Evolutionary conservation across 1,140 invertebrate species (phyloP).

Genomic region (Neodiprion fabricii): DNA sequence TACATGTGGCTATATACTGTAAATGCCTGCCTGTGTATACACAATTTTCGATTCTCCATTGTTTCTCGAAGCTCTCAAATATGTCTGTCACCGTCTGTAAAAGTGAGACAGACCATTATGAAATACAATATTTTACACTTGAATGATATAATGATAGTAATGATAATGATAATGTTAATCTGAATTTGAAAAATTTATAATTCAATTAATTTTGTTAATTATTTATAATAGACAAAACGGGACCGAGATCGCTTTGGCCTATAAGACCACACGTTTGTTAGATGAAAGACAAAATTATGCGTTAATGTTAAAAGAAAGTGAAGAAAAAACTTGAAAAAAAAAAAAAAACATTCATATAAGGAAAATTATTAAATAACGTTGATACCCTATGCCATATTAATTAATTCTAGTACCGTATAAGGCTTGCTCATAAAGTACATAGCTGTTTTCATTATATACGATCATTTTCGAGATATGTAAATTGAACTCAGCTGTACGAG

Average conservation of each 20-base stretch:
- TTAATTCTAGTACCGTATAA: neutral
- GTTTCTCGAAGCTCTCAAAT: neutral
- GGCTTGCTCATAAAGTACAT: neutral
- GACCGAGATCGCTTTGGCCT: slow-evolving; percentile 6
- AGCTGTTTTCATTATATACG: neutral
- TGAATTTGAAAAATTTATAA: neutral
- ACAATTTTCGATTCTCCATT: neutral
- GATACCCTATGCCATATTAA: neutral
- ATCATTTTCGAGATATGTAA: neutral
- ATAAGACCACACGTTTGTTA: neutral
- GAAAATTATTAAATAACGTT: neutral
- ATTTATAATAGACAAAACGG: slow-evolving; percentile 1
- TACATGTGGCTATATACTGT: no score
- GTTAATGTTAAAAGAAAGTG: neutral
- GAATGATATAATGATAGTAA: neutral
- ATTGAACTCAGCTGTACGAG: neutral
- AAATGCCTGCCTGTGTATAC: no score
- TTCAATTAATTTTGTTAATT: slow-evolving; percentile 1
- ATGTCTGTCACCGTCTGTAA: neutral
- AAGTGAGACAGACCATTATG: neutral
- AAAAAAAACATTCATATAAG: neutral
- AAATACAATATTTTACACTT: neutral
- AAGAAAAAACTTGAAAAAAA: neutral
- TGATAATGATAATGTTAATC: neutral
- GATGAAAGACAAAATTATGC: neutral